Percentiles rank a stretch among this genome's conserved stretches.
These are phyloP conservation scores for Spodoptera frugiperda DNA, from an alignment of 1,140 invertebrate species.

Conservation along the genomic window DNA sequence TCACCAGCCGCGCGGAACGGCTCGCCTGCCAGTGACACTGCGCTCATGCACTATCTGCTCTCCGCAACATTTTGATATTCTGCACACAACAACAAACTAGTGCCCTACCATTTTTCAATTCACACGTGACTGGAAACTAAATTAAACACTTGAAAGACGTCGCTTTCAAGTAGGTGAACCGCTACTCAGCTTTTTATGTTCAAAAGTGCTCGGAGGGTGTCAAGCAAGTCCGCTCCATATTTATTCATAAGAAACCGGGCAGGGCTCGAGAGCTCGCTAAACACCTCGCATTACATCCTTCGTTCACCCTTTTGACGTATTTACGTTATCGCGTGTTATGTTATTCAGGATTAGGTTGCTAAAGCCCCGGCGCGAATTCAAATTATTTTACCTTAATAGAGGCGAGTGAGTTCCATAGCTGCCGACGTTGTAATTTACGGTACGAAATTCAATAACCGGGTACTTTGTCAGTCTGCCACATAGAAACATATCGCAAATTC, in stretches of 20 bases:
- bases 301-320: slow-evolving; percentile 52
- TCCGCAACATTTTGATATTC: slow-evolving; percentile 62
- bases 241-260: slow-evolving; percentile 50
- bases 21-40: neutral
- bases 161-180: slow-evolving; percentile 44
- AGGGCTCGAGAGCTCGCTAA: slow-evolving; percentile 47
- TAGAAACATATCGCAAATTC: neutral
- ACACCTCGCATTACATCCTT: slow-evolving; percentile 51
- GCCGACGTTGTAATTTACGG: neutral
- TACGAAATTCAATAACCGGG: neutral
- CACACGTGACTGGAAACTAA: slow-evolving; percentile 63
- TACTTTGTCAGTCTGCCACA: neutral
- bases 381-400: slow-evolving; percentile 53
- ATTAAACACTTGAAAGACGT: slow-evolving; percentile 58
- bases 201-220: slow-evolving; percentile 44
- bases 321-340: slow-evolving; percentile 52
- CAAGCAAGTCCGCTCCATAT: slow-evolving; percentile 48
- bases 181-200: slow-evolving; percentile 52
- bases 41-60: slow-evolving; percentile 20
- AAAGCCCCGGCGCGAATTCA: slow-evolving; percentile 48
- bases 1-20: slow-evolving; percentile 1
- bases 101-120: slow-evolving; percentile 70
- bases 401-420: neutral
- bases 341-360: slow-evolving; percentile 55
- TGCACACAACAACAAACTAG: slow-evolving; percentile 59